A percentile compares a stretch with the other conserved stretches of the same genome.
Conservation (phyloP, 2,797 vertebrate species). For the Sebastes trivittatus region DNA sequence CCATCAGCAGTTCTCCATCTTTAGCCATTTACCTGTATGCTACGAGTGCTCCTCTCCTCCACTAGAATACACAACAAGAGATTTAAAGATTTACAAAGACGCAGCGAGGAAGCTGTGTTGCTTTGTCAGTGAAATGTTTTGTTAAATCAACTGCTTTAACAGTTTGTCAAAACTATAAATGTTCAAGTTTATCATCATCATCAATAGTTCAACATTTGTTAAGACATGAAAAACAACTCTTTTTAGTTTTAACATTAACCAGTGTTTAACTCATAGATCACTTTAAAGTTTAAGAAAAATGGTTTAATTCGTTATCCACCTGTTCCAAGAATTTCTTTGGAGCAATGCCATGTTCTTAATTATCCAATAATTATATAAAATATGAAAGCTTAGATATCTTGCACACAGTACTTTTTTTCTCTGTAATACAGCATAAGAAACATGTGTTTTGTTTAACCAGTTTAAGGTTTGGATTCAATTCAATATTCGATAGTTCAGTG, state of each 20-base stretch:
- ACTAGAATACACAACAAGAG: slow-evolving; percentile 31
- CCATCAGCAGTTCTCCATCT: slow-evolving; percentile 70
- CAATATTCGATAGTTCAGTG: neutral
- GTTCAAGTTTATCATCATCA: neutral
- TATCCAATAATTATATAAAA: neutral
- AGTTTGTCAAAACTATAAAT: neutral
- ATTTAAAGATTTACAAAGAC: slow-evolving; percentile 21
- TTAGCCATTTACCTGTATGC: slow-evolving; percentile 38
- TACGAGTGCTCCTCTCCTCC: slow-evolving; percentile 12
- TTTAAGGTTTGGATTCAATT: neutral
- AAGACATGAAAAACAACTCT: neutral
- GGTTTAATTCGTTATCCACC: neutral
- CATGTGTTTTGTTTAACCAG: neutral
- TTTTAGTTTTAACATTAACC: neutral
- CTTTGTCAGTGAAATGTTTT: neutral
- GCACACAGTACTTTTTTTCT: neutral
- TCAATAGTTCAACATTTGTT: neutral
- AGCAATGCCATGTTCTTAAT: neutral
- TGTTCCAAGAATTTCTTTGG: neutral
- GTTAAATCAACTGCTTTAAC: neutral
- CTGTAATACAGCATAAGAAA: neutral
- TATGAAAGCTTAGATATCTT: neutral
- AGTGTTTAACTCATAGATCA: neutral
- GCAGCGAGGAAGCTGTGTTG: neutral
- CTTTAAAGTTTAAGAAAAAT: neutral